Base-by-base conservation (phyloP, 1,140 invertebrate genomes). In the Drosophila triauraria region DNA sequence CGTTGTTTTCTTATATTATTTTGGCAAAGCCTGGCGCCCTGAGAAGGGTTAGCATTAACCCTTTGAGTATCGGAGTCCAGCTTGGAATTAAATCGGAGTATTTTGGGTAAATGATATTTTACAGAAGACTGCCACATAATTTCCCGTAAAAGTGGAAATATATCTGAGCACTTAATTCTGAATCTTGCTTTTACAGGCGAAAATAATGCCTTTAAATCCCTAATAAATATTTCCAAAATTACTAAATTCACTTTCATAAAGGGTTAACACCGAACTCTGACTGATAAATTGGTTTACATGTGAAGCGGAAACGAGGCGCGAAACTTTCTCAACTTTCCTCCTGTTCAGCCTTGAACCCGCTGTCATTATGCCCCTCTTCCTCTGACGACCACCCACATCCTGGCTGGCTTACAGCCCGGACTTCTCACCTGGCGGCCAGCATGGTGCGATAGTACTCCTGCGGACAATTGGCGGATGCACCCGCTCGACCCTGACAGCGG, bases 381-480 rank as follows among this genome's bases (percentile, higher is more conserved):
- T 25, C 13, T 12, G 68, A 56, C 50, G 68, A 60, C 82, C 82
- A 85, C 82, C 82, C 82, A 86, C 60, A 71, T 71, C 53, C 71
- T 57, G 32, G n/a, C 71, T 57, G 40, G 25, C 74, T 70, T 32
- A 32, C 20, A 32, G 25, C 12, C 51, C 38, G 20, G 3, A 32
- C 65, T 27, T 15, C 78, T 84, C 57, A 92, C 91, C 91, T 92
- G 81, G 78, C 79, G 8, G 86, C 83, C 67, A 88, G 32, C 64
- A 88, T 74, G 50, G 81, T 80, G 51, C 83, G 83, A 71, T 88
- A 88, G 70, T 92, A 91, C 42, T 92, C 91, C 68, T 70, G 67
- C 40, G 74, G 78, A 82, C 91, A 92, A 60, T 78, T 79, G 50
- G 70, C 71, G 20, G 60, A 47, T 43, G 59, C 51, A 9, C 63